Conservation (phyloP, 2,113 vertebrate genomes). For the Pleuronectes platessa region DNA sequence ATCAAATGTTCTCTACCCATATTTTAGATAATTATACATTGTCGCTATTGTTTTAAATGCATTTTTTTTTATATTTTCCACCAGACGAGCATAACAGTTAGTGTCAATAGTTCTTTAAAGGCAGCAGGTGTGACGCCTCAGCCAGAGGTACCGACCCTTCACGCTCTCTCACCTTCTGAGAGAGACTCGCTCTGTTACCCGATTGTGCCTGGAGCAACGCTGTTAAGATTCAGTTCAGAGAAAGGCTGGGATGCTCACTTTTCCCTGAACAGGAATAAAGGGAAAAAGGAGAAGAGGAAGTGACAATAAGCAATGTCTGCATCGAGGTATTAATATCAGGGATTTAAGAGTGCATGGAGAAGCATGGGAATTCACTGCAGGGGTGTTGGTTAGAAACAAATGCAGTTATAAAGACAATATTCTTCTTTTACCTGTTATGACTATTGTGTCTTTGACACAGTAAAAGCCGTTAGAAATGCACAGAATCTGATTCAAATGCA, state of each 20-base stretch:
- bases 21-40: neutral
- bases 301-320: neutral
- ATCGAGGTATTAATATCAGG: slow-evolving; percentile 5
- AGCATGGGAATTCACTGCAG: slow-evolving; percentile 16
- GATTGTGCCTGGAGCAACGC: slow-evolving; percentile 26
- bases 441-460: neutral
- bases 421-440: neutral
- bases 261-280: slow-evolving; percentile 18
- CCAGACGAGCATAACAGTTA: neutral
- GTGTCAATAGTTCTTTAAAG: neutral
- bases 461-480: neutral
- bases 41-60: too few species aligned
- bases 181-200: slow-evolving; percentile 1
- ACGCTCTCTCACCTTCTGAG: slow-evolving; percentile 19
- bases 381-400: neutral
- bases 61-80: too few species aligned
- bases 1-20: neutral
- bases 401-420: neutral
- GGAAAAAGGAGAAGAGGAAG: slow-evolving; percentile 10
- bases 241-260: slow-evolving; percentile 8
- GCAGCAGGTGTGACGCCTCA: slow-evolving; percentile 13
- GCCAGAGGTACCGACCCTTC: neutral
- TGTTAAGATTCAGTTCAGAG: slow-evolving; percentile 22
- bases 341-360: neutral
- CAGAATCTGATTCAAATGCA: too few species aligned